Base-by-base conservation (phyloP, 2,797 vertebrate species). In the Fistularia tabacaria region DNA sequence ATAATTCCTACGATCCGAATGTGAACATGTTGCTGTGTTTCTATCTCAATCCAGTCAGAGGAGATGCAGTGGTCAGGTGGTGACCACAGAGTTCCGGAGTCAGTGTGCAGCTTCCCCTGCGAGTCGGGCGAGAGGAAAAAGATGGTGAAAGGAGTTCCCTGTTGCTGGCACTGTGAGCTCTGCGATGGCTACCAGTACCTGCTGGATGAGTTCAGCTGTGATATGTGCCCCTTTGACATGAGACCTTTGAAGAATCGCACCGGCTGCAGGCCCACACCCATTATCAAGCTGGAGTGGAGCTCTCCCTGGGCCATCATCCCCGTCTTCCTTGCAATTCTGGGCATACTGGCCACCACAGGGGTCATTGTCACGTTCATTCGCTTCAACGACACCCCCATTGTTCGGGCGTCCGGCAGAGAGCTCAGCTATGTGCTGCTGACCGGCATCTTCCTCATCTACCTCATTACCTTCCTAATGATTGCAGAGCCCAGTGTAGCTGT, bases 91-190 rank as follows among this genome's bases (percentile, higher is more conserved):
- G 80, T 92, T 10, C 94, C 94, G 0, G 79, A 85, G 0, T 95
- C 94, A 0, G 93, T 92, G 39, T 96, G 95, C 86, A 96, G 94
- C 65, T 92, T 93, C 4, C 95, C 95, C 0, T 97, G 95, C 0
- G 85, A 92, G 15, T 63, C 93, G 0, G 95, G 95, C 0, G 93
- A 95, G 67, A 83, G 94, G 81, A 98, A 98, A 80, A 97, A 98
- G 87, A 90, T 94, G 51, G 95, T 98, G 76, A 98, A 98, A 76
- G 97, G 96, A 3, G 95, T 97, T 59, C 94, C 95, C 3, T 98
- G 96, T 90, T 99, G 97, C 80, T 99, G 97, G 97, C 95, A 98
- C 86, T 99, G 97, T 0, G 97, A 99, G 77, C 92, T 93, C 63
- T 99, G 97, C 10, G 95, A 97, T 0, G 97, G 97, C 9, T 99